Conservation (phyloP, 2,888 invertebrate genomes). For the Luperina testacea region DNA sequence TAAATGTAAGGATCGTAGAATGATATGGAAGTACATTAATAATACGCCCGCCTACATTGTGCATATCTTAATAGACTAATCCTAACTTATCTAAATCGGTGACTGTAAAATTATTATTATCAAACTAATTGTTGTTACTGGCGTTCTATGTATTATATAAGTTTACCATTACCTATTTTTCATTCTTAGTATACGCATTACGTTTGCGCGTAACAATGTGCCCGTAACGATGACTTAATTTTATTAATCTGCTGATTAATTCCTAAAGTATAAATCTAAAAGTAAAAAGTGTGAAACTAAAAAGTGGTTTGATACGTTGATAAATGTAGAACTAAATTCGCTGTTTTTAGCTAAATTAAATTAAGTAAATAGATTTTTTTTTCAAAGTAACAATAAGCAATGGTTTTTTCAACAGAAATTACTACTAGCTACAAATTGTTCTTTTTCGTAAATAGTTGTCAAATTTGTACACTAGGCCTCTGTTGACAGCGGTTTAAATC, state of each 20-base stretch:
- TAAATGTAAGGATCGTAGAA: constrained; percentile 32
- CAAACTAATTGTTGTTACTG: constrained; percentile 3
- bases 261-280: background rate
- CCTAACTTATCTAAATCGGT: constrained; percentile 45
- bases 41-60: constrained; percentile 22
- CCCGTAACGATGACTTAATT: background rate
- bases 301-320: background rate
- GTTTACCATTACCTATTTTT: constrained; percentile 14
- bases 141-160: background rate
- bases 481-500: no score
- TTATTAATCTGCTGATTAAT: background rate
- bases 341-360: background rate
- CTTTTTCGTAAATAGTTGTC: no score
- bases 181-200: background rate
- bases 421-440: background rate
- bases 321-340: background rate
- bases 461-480: no score
- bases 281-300: background rate
- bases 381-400: background rate
- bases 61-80: constrained; percentile 56
- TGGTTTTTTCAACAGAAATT: background rate
- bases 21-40: constrained; percentile 39
- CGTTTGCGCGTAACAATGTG: background rate
- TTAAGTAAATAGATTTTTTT: background rate
- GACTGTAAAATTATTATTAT: constrained; percentile 41